Evolutionary conservation across 2,888 invertebrate genomes (phyloP).

Genomic region (Melanotus villosus): DNA sequence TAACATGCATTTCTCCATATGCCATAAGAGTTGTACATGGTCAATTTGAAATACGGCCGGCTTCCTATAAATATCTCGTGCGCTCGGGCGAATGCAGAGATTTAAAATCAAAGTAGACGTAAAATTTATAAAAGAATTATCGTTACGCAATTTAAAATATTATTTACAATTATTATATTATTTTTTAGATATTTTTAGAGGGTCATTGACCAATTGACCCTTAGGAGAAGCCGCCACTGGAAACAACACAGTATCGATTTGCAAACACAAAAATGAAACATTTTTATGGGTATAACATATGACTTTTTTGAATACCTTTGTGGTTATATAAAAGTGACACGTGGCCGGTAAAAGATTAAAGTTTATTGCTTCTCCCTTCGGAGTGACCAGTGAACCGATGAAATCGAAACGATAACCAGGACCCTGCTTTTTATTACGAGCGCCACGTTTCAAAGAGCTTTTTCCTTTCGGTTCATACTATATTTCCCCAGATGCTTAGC

Average conservation of each 20-base stretch:
- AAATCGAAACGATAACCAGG: slow-evolving; percentile 58
- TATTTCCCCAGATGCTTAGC: slow-evolving; percentile 54
- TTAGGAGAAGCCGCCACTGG: too few species aligned
- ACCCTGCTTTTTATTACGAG: slow-evolving; percentile 54
- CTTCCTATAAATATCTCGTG: too few species aligned
- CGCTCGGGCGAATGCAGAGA: too few species aligned
- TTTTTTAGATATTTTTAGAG: too few species aligned
- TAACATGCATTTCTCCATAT: too few species aligned
- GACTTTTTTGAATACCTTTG: slow-evolving; percentile 50
- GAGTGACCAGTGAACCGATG: slow-evolving; percentile 55
- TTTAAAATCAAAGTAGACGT: too few species aligned
- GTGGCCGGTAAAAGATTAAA: slow-evolving; percentile 53
- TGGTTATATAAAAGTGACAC: slow-evolving; percentile 50
- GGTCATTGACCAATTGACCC: too few species aligned
- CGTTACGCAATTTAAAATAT: too few species aligned
- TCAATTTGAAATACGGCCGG: too few species aligned
- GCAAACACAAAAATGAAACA: slow-evolving; percentile 34
- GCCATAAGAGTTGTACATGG: too few species aligned
- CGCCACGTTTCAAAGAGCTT: slow-evolving; percentile 54
- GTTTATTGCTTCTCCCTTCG: slow-evolving; percentile 53
- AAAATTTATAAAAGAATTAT: too few species aligned
- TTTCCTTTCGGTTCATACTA: slow-evolving; percentile 49
- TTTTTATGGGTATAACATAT: slow-evolving; percentile 43
- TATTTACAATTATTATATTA: too few species aligned
- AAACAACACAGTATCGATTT: slow-evolving; percentile 14